A percentile compares a stretch with the other conserved stretches of the same genome.
These are phyloP conservation scores for Rhincodon typus DNA, from an alignment of 2,797 vertebrate genomes.

Conservation along the genomic window DNA sequence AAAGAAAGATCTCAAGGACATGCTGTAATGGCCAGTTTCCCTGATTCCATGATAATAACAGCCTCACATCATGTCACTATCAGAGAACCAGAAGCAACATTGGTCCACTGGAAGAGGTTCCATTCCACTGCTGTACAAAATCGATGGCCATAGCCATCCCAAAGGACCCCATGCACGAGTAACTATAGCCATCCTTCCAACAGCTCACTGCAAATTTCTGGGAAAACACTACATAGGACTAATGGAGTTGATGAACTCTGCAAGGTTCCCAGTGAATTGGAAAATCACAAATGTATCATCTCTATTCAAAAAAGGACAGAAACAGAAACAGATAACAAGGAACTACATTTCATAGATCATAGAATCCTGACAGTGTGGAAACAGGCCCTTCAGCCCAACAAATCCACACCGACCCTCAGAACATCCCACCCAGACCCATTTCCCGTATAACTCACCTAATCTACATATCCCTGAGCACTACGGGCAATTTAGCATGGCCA, in stretches of 20 bases:
- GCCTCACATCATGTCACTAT: background rate
- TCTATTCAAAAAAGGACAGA: no score
- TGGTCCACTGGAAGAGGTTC: background rate
- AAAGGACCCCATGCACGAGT: background rate
- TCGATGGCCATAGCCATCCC: background rate
- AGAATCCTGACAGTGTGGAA: no score
- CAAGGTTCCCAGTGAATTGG: no score
- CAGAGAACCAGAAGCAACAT: background rate
- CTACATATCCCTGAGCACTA: no score
- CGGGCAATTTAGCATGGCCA: no score
- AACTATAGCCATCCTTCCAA: background rate
- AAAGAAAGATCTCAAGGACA: background rate
- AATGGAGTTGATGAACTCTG: background rate
- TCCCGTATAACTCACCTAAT: no score
- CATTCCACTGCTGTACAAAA: background rate
- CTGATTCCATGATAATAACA: background rate
- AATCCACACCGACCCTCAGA: no score
- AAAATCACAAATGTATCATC: no score
- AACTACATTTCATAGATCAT: no score
- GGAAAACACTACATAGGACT: background rate
- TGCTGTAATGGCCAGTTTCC: background rate
- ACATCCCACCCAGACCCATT: no score
- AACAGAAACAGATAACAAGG: no score
- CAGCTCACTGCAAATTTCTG: background rate
- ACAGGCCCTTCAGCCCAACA: no score